Evolutionary conservation across 2,113 vertebrate genomes (phyloP).

Genomic region (Podocnemis expansa): DNA sequence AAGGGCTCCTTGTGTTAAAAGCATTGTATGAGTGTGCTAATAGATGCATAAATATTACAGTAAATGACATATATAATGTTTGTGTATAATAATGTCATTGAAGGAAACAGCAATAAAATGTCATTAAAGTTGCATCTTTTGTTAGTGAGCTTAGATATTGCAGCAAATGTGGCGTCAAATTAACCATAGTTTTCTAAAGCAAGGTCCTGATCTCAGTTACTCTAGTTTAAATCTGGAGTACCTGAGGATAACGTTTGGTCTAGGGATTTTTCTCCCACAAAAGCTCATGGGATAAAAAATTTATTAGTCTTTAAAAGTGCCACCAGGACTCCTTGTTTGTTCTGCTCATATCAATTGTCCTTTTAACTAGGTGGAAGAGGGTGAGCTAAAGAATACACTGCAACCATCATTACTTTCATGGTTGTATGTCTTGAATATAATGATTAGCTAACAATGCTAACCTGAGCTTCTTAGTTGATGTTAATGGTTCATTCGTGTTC

Average conservation of each 20-base stretch:
- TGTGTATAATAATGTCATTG: not conserved
- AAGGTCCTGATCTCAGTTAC: not conserved
- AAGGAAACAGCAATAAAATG: not conserved
- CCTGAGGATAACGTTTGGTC: not conserved
- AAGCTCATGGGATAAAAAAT: too few species aligned
- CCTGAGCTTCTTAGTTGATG: not conserved
- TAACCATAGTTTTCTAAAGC: not conserved
- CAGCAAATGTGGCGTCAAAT: not conserved
- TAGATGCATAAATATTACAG: not conserved
- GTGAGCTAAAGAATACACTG: not conserved
- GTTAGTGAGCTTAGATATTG: not conserved
- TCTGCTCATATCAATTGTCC: too few species aligned
- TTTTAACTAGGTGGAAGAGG: not conserved
- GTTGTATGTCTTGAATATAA: not conserved
- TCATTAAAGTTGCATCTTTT: not conserved
- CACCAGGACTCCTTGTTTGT: too few species aligned
- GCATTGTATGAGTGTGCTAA: not conserved
- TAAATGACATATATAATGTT: not conserved
- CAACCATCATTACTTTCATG: not conserved
- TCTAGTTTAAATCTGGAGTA: not conserved
- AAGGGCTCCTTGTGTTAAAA: not conserved
- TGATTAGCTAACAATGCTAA: not conserved
- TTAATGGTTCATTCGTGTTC: not conserved
- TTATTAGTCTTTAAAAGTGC: too few species aligned
- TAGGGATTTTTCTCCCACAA: too few species aligned